A percentile compares a stretch with the other conserved stretches of the same genome.
Conservation (phyloP, 2,888 invertebrate species). For the Synergus laeviventris region DNA sequence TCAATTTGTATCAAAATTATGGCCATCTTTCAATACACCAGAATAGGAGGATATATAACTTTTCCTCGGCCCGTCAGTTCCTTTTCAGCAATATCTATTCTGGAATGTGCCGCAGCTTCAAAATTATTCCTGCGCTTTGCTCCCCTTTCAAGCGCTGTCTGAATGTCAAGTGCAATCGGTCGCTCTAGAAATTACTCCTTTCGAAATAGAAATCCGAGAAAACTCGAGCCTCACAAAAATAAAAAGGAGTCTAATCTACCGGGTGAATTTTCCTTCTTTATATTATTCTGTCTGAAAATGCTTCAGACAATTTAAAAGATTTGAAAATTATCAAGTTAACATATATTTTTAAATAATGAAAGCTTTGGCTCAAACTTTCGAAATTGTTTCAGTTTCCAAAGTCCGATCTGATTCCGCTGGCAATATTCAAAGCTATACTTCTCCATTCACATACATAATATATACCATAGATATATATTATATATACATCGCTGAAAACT, state of each 20-base stretch:
- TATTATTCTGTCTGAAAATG: too few relatives aligned
- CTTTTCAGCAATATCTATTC: conserved; percentile 10
- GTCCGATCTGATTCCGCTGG: conserved; percentile 9
- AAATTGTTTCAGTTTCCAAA: conserved; percentile 29
- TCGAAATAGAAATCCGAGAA: conserved; percentile 8
- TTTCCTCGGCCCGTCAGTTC: neutral
- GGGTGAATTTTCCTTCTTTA: neutral
- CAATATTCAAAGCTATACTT: neutral
- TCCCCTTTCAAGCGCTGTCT: neutral
- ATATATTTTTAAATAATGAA: too few relatives aligned
- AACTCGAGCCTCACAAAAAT: neutral
- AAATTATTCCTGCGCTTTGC: conserved; percentile 25
- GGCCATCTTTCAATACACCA: neutral
- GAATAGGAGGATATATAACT: neutral
- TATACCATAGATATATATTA: neutral
- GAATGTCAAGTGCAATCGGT: conserved; percentile 20
- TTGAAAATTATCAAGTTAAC: too few relatives aligned
- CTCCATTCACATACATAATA: neutral
- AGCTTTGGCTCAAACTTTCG: too few relatives aligned
- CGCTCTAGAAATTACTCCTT: conserved; percentile 13
- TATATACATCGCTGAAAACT: neutral
- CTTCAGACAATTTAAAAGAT: too few relatives aligned
- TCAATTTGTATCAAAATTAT: too few relatives aligned
- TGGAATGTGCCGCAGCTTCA: neutral
- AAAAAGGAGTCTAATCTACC: neutral